Evolutionary conservation across 2,888 invertebrate genomes (phyloP), one percentile per base, ranked within the genome.

Genomic region (Diarsia mendica): DNA sequence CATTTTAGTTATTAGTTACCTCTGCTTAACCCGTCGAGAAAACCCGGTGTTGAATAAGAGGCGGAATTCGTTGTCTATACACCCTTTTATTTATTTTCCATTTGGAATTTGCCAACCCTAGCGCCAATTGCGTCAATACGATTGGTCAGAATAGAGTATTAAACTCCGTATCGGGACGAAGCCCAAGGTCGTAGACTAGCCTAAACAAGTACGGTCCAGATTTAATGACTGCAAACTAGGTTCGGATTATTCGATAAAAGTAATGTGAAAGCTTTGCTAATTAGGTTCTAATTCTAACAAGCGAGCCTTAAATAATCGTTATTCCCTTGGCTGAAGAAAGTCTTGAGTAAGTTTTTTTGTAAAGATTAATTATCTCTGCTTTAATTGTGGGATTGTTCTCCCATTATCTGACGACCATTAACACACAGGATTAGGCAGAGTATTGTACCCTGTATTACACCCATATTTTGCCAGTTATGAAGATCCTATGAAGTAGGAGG

Each of bases 261-360:
- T 51, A 80, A 65, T 18, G 48, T n/a, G 23, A 65, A 64, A n/a
- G 49, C 58, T 65, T 44, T 80, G 10, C 23, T 80, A 77, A 80
- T 65, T 71, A 77, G 9, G 11, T 49, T 10, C 13, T n/a, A 0
- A 48, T 64, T 72, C 1, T 49, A 64, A 58, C 53, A 72, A 64
- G 44, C n/a, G 11, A 33, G 15, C 11, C 48, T 44, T 72, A 77
- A 77, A 79, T 55, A 72, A 11, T 4, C n/a, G 15, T 28, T 28
- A 44, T 39, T 33, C 49, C 15, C n/a, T 64, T 23, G 15, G 20
- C 11, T 49, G 15, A 18, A 79, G 39, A 64, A 68, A 44, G 2
- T 49, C 55, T 64, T 49, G 1, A 1, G n/a, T 44, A 13, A 61
- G 18, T n/a, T 28, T 49, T 69, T 51, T 28, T 49, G 15, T 48